Conservation (phyloP, 1,140 invertebrate genomes). For the Homalodisca vitripennis region DNA sequence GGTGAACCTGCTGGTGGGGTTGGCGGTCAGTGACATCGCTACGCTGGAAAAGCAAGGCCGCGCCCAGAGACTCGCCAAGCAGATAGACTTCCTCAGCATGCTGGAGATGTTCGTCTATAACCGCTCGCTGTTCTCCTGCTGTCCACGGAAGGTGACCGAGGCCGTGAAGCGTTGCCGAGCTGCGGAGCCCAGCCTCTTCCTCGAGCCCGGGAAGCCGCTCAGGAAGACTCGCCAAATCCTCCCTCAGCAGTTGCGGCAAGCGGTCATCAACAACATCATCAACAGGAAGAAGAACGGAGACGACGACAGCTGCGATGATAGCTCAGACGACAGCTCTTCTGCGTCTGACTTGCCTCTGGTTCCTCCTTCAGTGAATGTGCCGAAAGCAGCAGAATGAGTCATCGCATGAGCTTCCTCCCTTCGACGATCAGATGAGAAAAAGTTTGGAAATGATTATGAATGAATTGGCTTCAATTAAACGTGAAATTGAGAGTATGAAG, state of each 20-base stretch:
- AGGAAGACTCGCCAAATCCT: slow-evolving; percentile 6
- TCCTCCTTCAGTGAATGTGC: no score
- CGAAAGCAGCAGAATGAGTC: no score
- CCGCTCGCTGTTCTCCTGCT: slow-evolving; percentile 21
- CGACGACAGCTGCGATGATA: neutral
- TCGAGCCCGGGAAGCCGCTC: slow-evolving; percentile 24
- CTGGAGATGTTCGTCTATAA: slow-evolving; percentile 39
- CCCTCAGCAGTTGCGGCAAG: slow-evolving; percentile 22
- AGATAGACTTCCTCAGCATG: slow-evolving; percentile 39
- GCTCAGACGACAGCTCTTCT: no score
- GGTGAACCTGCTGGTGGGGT: slow-evolving; percentile 51
- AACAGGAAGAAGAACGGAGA: neutral
- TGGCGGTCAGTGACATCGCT: slow-evolving; percentile 51
- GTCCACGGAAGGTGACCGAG: slow-evolving; percentile 15
- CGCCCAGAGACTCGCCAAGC: slow-evolving; percentile 38
- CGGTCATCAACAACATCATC: slow-evolving; percentile 27
- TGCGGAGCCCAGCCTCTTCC: neutral
- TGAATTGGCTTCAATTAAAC: no score
- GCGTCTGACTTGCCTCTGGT: no score
- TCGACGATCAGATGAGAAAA: no score
- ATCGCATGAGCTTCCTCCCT: no score
- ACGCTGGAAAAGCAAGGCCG: slow-evolving; percentile 38
- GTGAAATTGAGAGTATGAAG: no score
- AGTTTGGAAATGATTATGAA: no score
- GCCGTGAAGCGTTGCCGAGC: slow-evolving; percentile 21